A percentile compares a stretch with the other conserved stretches of the same genome.
These are phyloP conservation scores for Rhea pennata DNA, from an alignment of 2,113 vertebrate genomes.

Conservation along the genomic window DNA sequence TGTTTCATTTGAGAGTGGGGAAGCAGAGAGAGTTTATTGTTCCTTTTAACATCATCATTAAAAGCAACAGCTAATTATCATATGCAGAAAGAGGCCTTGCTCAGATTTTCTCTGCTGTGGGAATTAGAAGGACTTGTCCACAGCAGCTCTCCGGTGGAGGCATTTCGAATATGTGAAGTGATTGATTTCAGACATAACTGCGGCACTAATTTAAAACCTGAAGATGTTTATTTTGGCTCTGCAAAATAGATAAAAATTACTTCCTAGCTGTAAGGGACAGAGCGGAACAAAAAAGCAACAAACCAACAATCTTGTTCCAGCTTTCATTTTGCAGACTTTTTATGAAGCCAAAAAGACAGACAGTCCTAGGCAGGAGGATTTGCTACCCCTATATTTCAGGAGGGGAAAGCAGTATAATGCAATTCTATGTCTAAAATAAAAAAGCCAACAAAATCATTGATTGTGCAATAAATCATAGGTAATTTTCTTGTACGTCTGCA, in stretches of 20 bases:
- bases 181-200: not conserved
- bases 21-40: not conserved
- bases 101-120: fast-evolving
- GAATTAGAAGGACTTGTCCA: fast-evolving
- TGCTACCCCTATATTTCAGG: constrained; percentile 40
- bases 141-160: not conserved
- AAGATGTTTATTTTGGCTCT: not conserved
- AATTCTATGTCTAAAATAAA: constrained; percentile 28
- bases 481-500: not conserved
- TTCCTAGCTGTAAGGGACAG: not conserved
- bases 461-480: constrained; percentile 55
- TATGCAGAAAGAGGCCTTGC: fast-evolving
- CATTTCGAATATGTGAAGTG: not conserved
- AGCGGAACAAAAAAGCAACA: not conserved
- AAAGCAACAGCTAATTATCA: not conserved
- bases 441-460: constrained; percentile 29
- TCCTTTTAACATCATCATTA: not conserved
- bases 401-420: not conserved
- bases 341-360: constrained; percentile 23
- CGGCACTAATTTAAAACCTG: not conserved
- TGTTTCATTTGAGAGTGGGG: not conserved
- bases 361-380: constrained; percentile 18
- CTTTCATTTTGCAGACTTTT: constrained; percentile 29
- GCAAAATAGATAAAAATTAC: not conserved
- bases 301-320: not conserved